Evolutionary conservation across 1,140 invertebrate species (phyloP).

Genomic region (Cardiocondyla obscurior): DNA sequence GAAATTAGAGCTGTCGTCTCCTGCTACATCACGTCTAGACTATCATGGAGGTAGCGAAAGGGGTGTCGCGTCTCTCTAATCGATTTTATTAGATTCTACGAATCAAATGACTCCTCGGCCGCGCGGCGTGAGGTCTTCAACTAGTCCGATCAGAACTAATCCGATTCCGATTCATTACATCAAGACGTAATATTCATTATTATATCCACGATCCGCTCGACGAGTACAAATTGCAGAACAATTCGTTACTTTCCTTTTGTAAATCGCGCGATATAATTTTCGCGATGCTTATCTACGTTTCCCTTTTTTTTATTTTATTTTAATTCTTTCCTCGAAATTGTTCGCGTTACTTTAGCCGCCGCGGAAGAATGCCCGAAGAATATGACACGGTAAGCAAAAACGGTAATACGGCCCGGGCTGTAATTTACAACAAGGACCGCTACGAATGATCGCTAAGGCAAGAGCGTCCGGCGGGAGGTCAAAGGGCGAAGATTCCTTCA

Average conservation of each 20-base stretch:
- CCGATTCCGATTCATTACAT: constrained; percentile 43
- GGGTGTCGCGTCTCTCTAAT: constrained; percentile 36
- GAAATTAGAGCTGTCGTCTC: constrained; percentile 47
- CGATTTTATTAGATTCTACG: constrained; percentile 54
- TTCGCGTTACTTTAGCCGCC: no score
- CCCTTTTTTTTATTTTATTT: not conserved
- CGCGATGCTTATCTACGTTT: no score
- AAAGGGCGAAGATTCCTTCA: constrained; percentile 71
- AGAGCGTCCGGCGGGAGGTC: constrained; percentile 57
- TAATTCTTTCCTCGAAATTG: not conserved
- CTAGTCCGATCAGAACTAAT: constrained; percentile 33
- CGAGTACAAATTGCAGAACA: not conserved
- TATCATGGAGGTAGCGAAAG: constrained; percentile 23
- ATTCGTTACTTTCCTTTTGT: not conserved
- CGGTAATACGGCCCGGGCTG: not conserved
- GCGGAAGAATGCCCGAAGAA: constrained; percentile 6
- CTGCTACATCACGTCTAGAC: constrained; percentile 46
- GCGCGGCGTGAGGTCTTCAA: constrained; percentile 1
- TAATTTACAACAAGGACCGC: constrained; percentile 40
- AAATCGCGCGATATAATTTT: no score
- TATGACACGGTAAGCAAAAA: constrained; percentile 21
- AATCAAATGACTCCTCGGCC: constrained; percentile 38
- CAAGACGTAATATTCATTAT: not conserved
- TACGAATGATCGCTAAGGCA: constrained; percentile 17
- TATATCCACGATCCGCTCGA: not conserved